phyloP scores from a whole-genome alignment of 2,113 vertebrate species.

The Lepus timidus region DNA sequence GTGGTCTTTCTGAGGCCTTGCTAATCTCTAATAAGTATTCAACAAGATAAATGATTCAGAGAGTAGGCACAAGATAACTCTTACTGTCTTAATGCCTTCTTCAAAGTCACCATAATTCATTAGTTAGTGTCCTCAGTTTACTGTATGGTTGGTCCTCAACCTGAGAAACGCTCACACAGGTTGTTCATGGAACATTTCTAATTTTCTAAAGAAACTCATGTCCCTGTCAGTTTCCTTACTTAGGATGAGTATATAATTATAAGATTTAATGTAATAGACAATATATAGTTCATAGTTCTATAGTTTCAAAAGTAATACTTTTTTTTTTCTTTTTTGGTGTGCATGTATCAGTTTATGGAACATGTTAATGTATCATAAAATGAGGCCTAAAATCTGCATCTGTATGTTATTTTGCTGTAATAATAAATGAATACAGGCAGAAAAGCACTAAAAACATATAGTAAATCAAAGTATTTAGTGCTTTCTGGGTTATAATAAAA shows the following conservation, averaged over 20 bases:
- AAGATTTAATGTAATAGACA: neutral
- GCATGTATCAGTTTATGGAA: neutral
- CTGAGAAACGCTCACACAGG: neutral
- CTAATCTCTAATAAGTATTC: constrained; percentile 50
- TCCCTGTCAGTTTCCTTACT: neutral
- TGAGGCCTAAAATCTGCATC: neutral
- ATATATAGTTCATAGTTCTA: neutral
- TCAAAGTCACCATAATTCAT: neutral
- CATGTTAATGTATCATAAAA: neutral
- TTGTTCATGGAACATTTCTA: neutral
- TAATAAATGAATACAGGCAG: neutral
- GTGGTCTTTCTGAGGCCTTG: constrained; percentile 67
- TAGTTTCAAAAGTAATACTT: neutral
- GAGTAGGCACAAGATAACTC: neutral
- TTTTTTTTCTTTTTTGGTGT: neutral
- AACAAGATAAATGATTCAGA: constrained; percentile 38
- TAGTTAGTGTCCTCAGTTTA: neutral
- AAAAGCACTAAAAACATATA: neutral
- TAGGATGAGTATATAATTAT: neutral
- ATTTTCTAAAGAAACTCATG: neutral
- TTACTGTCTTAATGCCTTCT: neutral
- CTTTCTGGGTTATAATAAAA: neutral
- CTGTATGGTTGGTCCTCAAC: neutral
- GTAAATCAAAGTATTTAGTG: neutral
- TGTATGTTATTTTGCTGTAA: neutral